These are phyloP conservation scores for Spongilla lacustris DNA, from an alignment of 37 sponge, comb jelly and placozoan species.

Conservation along the genomic window DNA sequence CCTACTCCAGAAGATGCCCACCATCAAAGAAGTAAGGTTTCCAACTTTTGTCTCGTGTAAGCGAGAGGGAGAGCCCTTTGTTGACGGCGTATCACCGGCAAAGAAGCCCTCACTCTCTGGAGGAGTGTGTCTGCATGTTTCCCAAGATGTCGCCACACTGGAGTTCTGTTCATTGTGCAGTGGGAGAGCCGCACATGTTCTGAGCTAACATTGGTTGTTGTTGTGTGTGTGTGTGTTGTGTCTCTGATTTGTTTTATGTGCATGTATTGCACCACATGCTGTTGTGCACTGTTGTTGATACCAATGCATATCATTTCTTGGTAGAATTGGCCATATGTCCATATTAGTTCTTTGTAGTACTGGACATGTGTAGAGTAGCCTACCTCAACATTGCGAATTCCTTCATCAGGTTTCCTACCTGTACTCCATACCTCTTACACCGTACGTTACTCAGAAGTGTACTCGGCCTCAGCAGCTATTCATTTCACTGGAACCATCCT, in stretches of 20 bases:
- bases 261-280: too few relatives aligned
- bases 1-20: slow-evolving; percentile 69
- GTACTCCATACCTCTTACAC: too few relatives aligned
- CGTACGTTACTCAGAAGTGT: too few relatives aligned
- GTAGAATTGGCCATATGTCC: too few relatives aligned
- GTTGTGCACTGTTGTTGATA: too few relatives aligned
- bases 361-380: too few relatives aligned
- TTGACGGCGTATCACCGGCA: neutral
- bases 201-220: neutral
- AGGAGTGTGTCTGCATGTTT: slow-evolving; percentile 82
- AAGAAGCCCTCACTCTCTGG: neutral
- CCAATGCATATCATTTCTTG: too few relatives aligned
- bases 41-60: slow-evolving; percentile 49
- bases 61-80: neutral
- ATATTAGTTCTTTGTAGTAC: too few relatives aligned
- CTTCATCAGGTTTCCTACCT: too few relatives aligned
- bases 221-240: slow-evolving; percentile 16
- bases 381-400: too few relatives aligned
- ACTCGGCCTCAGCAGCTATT: too few relatives aligned
- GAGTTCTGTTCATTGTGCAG: slow-evolving; percentile 79
- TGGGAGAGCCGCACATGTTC: slow-evolving; percentile 12
- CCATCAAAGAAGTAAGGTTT: slow-evolving; percentile 42
- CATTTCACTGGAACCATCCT: too few relatives aligned
- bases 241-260: neutral
- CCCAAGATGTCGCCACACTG: slow-evolving; percentile 65